Base-by-base conservation (phyloP, 1,140 invertebrate species). In the Sitodiplosis mosellana region DNA sequence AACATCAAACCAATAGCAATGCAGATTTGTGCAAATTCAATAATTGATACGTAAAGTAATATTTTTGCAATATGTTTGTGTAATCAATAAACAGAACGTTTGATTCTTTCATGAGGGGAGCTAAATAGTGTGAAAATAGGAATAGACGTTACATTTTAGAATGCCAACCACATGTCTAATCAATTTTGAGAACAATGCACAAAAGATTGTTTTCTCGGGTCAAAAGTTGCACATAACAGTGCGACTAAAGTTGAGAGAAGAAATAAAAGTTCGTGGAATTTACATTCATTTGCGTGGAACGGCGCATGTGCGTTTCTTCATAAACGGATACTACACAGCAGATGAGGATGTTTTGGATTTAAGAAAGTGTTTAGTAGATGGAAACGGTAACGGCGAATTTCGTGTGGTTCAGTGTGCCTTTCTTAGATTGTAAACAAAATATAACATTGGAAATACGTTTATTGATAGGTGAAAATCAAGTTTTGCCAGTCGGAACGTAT, bases 371-470 rank as follows among this genome's bases (percentile, higher is more conserved):
- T 40, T 40, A 12, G 37, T 14, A n/a, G 37, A 18, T 6, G 37
- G 37, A 40, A 40, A 40, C 14, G 37, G 37, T 40, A 40, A 40
- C n/a, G n/a, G n/a, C n/a, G n/a, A n/a, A n/a, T n/a, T n/a, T n/a
- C n/a, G n/a, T 15, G 37, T 6, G 8, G n/a, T 15, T 40, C 37
- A 36, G n/a, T 36, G 34, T n/a, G n/a, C n/a, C n/a, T 36, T n/a
- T 8, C 8, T 10, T n/a, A 36, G 14, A 40, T 40, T 40, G 4
- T 40, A 6, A 6, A 18, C 6, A 6, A 5, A 6, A 40, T n/a
- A 4, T 40, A 6, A 40, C 14, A 6, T 3, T 40, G 3, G 14
- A 40, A 40, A 40, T 4, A 3, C 3, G 4, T 18, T 40, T 4
- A 15, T 40, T 40, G 14, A 40, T 14, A 40, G 37, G 37, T 40